phyloP scores from a whole-genome alignment of 2,888 invertebrate species.

The Lithodes maja region DNA sequence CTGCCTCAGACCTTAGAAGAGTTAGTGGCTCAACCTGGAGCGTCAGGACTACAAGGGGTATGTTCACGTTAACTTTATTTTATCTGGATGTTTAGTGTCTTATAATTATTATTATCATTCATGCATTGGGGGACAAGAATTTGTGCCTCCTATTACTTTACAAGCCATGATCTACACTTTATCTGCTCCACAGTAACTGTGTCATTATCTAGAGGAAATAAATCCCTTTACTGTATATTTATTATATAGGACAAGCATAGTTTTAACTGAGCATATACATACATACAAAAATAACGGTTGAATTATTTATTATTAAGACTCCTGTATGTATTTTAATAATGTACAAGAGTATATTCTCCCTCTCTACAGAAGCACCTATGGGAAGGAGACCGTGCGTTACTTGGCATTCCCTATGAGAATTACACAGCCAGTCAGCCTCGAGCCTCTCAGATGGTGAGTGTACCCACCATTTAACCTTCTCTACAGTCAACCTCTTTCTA shows the following conservation, averaged over 20 bases:
- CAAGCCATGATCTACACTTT: too few species aligned
- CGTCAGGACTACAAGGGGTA: slow-evolving; percentile 70
- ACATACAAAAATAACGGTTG: too few species aligned
- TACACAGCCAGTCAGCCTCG: slow-evolving; percentile 45
- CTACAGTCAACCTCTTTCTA: slow-evolving; percentile 19
- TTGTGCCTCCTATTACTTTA: background rate
- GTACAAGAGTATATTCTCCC: background rate
- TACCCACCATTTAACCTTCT: background rate
- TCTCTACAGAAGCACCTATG: slow-evolving; percentile 42
- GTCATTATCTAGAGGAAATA: too few species aligned
- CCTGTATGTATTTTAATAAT: too few species aligned
- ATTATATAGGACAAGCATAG: too few species aligned
- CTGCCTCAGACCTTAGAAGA: slow-evolving; percentile 69
- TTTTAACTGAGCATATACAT: too few species aligned
- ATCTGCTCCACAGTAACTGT: too few species aligned
- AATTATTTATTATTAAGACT: too few species aligned
- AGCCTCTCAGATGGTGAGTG: slow-evolving; percentile 60
- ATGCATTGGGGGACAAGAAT: background rate
- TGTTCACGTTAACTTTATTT: background rate
- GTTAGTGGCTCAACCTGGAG: slow-evolving; percentile 64
- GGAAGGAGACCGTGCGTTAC: slow-evolving; percentile 51
- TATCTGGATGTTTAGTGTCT: background rate
- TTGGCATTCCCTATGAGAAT: slow-evolving; percentile 50
- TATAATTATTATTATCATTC: background rate
- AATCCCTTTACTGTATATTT: too few species aligned